Conservation (phyloP, 2,113 vertebrate species). For the Dendrocopos noguchii region DNA sequence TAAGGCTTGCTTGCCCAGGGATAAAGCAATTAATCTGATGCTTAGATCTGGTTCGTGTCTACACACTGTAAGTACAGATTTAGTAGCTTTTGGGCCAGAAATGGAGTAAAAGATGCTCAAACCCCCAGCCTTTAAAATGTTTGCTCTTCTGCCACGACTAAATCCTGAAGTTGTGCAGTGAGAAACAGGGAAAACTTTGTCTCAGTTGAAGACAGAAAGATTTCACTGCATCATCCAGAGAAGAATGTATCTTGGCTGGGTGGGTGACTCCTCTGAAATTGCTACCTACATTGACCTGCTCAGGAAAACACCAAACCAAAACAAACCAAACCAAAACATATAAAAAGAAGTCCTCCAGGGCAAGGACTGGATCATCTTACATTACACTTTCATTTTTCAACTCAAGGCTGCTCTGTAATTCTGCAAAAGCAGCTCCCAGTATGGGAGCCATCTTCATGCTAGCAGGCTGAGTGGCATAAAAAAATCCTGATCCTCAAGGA, state of each 20-base stretch:
- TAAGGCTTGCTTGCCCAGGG: background rate
- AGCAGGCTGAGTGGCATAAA: background rate
- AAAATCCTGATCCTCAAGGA: background rate
- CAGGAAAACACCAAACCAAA: background rate
- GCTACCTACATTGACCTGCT: background rate
- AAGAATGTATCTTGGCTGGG: background rate
- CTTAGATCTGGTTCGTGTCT: constrained; percentile 27
- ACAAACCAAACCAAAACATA: background rate
- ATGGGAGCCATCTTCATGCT: background rate
- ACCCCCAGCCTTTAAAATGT: background rate
- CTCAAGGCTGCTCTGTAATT: background rate
- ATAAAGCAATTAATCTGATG: constrained; percentile 45
- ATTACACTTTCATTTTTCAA: background rate
- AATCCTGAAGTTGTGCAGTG: background rate
- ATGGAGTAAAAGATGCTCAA: background rate
- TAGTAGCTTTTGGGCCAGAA: background rate
- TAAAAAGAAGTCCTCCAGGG: background rate
- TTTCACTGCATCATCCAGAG: background rate
- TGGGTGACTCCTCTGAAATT: background rate
- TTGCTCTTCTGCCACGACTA: background rate
- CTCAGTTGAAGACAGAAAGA: background rate
- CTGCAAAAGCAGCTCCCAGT: background rate
- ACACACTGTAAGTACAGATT: background rate
- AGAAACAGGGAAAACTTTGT: background rate
- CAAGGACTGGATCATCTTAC: background rate